Conservation (phyloP, 1,140 invertebrate species). For the Nebria ingens region DNA sequence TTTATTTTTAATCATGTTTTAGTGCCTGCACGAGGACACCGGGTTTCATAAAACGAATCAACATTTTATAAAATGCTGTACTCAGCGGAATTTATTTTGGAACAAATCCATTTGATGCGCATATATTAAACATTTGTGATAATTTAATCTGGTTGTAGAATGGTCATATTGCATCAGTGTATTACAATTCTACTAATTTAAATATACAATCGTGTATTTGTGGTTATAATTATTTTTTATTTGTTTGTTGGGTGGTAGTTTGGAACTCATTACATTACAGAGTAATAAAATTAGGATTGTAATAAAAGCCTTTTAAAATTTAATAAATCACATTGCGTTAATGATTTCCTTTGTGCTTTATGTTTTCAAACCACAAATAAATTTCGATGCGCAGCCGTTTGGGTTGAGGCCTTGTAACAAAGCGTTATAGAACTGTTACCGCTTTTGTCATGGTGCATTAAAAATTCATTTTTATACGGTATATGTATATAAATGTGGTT, state of each 20-base stretch:
- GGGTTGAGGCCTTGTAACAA: neutral
- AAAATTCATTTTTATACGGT: constrained; percentile 4
- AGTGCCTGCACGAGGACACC: too few species aligned
- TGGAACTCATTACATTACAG: neutral
- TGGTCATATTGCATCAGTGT: neutral
- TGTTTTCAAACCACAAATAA: constrained; percentile 8
- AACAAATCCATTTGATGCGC: neutral
- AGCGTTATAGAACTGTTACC: neutral
- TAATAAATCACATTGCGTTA: constrained; percentile 9
- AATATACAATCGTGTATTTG: constrained; percentile 2
- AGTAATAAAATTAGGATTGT: constrained; percentile 6
- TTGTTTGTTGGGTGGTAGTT: neutral
- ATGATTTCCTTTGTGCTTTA: constrained; percentile 7
- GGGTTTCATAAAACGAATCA: too few species aligned
- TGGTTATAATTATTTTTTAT: neutral
- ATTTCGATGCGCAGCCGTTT: neutral
- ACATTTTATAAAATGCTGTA: neutral
- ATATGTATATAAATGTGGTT: neutral
- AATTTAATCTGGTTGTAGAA: neutral
- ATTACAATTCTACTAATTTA: neutral
- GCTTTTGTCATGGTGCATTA: neutral
- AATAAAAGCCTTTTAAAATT: constrained; percentile 8
- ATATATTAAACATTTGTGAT: constrained; percentile 1
- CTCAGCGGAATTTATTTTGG: neutral
- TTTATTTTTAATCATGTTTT: constrained; percentile 5